Percentiles rank a stretch among this genome's conserved stretches.
phyloP scores from a whole-genome alignment of 1,140 invertebrate genomes.

The Paralvinella palmiformis region DNA sequence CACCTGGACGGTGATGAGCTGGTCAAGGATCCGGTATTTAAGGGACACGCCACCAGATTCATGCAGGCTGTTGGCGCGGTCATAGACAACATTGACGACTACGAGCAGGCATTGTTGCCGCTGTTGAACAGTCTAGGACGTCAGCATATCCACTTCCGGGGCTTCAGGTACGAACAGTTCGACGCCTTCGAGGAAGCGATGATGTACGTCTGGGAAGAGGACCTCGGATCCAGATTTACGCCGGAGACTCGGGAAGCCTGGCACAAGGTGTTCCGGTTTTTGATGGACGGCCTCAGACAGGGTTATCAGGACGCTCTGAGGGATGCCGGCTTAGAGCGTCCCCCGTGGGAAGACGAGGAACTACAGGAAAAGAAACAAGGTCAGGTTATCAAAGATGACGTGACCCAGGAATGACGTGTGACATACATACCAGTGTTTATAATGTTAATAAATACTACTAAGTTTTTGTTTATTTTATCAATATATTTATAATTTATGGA shows the following conservation, averaged over 20 bases:
- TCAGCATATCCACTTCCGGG: conserved; percentile 28
- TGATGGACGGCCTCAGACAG: neutral
- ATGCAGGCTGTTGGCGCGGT: conserved; percentile 31
- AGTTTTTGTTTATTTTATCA: too few species aligned
- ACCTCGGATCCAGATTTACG: neutral
- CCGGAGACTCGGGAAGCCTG: neutral
- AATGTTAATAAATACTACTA: too few species aligned
- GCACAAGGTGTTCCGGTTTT: conserved; percentile 1
- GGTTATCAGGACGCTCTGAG: too few species aligned
- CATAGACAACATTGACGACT: conserved; percentile 31
- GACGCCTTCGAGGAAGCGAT: conserved; percentile 8
- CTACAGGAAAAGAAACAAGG: too few species aligned
- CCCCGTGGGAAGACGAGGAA: too few species aligned
- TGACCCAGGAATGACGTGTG: too few species aligned
- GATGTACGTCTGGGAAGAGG: conserved; percentile 7
- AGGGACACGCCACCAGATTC: conserved; percentile 33
- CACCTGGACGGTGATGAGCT: conserved; percentile 24
- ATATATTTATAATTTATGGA: too few species aligned
- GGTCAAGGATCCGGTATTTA: conserved; percentile 22
- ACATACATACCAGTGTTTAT: too few species aligned
- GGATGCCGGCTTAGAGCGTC: too few species aligned
- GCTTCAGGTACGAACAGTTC: conserved; percentile 26
- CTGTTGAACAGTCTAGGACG: conserved; percentile 26
- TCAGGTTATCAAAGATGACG: too few species aligned
- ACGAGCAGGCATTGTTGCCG: conserved; percentile 22